These are phyloP conservation scores for Eutrigla gurnardus DNA, from an alignment of 2,797 vertebrate species.

Conservation along the genomic window DNA sequence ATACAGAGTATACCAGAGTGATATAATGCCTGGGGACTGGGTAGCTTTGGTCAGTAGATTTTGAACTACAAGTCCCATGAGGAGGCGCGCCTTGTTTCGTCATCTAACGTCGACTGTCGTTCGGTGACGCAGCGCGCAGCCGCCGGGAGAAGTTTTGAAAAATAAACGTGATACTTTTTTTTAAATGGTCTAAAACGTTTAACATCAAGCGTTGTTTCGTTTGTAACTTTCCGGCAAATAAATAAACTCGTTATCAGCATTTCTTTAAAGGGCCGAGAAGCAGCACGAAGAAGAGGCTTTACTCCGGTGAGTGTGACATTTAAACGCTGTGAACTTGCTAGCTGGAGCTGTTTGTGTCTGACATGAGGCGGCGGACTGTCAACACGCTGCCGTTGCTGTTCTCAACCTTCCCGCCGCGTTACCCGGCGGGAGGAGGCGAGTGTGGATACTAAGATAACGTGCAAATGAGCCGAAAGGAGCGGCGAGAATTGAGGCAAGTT, in stretches of 20 bases:
- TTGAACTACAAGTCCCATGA: constrained; percentile 56
- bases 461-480: not conserved
- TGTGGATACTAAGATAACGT: rapidly evolving
- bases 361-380: constrained; percentile 57
- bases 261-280: not conserved
- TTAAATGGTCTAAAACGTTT: not conserved
- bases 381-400: constrained; percentile 20
- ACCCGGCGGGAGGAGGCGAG: not conserved
- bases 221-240: not conserved
- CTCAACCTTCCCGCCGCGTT: too few species aligned
- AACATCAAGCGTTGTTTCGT: not conserved
- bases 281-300: not conserved
- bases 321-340: constrained; percentile 6
- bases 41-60: not conserved
- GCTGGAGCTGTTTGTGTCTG: constrained; percentile 19
- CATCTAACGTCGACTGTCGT: constrained; percentile 53
- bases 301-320: constrained; percentile 37
- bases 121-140: constrained; percentile 43
- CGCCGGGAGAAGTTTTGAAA: constrained; percentile 78
- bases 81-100: not conserved
- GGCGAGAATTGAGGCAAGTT: not conserved
- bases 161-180: constrained; percentile 74
- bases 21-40: too few species aligned
- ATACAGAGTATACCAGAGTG: too few species aligned
- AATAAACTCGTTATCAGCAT: not conserved